Conservation (phyloP, 2,113 vertebrate genomes). For the Cervus canadensis region DNA sequence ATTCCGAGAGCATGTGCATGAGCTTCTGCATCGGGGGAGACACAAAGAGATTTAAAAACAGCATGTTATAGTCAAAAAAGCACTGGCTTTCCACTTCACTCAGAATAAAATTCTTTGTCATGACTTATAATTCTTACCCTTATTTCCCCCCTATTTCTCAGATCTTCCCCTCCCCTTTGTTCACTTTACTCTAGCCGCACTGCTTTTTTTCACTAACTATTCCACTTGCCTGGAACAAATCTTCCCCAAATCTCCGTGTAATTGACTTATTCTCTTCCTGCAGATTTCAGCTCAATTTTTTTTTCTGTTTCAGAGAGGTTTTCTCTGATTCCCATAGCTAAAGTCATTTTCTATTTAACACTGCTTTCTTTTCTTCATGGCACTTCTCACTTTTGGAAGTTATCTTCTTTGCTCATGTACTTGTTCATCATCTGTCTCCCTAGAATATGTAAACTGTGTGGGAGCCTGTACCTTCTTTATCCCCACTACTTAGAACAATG, state of each 20-base stretch:
- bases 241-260: neutral
- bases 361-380: neutral
- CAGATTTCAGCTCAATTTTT: neutral
- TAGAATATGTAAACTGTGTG: neutral
- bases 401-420: neutral
- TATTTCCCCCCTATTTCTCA: neutral
- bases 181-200: neutral
- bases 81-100: neutral
- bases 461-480: neutral
- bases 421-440: constrained; percentile 1
- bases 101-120: constrained; percentile 31
- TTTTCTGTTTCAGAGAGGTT: neutral
- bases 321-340: neutral
- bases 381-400: neutral
- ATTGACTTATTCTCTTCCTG: constrained; percentile 14
- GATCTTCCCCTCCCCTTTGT: neutral
- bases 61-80: neutral
- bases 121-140: neutral
- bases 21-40: neutral
- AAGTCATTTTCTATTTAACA: neutral
- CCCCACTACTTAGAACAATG: neutral
- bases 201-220: neutral
- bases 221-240: neutral
- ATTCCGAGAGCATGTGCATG: constrained; percentile 13
- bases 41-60: constrained; percentile 3